A percentile compares a stretch with the other conserved stretches of the same genome.
Conservation (phyloP, 2,888 invertebrate species). For the Ceramica pisi region DNA sequence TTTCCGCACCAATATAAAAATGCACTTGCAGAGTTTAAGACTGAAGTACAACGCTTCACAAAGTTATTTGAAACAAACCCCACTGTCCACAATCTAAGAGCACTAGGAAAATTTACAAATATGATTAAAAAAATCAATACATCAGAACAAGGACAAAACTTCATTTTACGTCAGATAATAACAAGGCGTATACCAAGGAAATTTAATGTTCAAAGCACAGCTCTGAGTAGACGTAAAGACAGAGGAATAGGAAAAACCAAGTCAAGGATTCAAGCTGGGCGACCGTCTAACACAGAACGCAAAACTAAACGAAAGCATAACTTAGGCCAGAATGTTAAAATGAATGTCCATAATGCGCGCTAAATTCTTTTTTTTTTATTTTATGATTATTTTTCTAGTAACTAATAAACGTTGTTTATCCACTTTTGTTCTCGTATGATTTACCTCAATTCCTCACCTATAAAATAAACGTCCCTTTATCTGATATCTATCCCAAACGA, state of each 20-base stretch:
- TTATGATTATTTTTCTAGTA: conserved; percentile 6
- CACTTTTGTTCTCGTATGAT: conserved; percentile 35
- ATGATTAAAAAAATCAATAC: too few species aligned
- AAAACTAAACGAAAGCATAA: conserved; percentile 2
- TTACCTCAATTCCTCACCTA: conserved; percentile 16
- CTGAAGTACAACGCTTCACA: too few species aligned
- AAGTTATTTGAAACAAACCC: too few species aligned
- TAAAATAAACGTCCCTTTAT: conserved; percentile 14
- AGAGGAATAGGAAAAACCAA: neutral
- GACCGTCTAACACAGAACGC: conserved; percentile 2
- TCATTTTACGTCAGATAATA: conserved; percentile 3
- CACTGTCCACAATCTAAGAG: too few species aligned
- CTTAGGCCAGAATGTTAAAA: neutral
- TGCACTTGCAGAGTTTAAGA: too few species aligned
- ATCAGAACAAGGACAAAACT: conserved; percentile 1
- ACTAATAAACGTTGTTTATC: conserved; percentile 37
- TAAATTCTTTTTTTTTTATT: neutral
- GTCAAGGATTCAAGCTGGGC: conserved; percentile 3
- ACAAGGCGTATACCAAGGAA: conserved; percentile 3
- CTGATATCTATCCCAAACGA: too few species aligned
- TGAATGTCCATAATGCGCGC: neutral
- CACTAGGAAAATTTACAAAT: too few species aligned
- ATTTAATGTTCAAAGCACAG: conserved; percentile 1
- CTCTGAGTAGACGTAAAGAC: too few species aligned
- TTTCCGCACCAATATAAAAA: too few species aligned